Percentiles rank a stretch among this genome's conserved stretches.
Evolutionary conservation across 2,888 invertebrate species (phyloP).

Genomic region (Drosophila putrida): DNA sequence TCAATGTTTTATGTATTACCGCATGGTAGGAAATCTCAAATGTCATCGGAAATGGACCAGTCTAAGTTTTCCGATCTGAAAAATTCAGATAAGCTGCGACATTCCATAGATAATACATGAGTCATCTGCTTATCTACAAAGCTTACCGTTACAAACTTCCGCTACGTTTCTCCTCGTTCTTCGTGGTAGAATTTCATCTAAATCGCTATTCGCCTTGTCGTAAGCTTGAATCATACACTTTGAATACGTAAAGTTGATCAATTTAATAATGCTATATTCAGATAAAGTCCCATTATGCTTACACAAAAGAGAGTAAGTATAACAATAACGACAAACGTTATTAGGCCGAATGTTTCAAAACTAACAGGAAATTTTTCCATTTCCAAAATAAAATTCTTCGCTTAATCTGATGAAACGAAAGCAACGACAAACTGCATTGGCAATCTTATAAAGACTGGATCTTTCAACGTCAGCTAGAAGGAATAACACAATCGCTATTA

Average conservation of each 20-base stretch:
- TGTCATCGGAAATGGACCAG: background rate
- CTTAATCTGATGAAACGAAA: constrained; percentile 1
- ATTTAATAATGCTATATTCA: background rate
- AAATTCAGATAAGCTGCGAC: background rate
- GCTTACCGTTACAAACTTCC: constrained; percentile 2
- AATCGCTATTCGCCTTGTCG: background rate
- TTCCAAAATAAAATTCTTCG: background rate
- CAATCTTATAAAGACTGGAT: background rate
- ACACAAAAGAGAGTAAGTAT: background rate
- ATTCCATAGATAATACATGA: background rate
- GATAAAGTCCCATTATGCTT: background rate
- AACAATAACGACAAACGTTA: background rate
- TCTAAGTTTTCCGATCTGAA: background rate
- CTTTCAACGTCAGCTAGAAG: background rate
- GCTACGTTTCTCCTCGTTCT: background rate
- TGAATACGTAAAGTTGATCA: background rate
- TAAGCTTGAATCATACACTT: background rate
- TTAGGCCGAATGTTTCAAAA: background rate
- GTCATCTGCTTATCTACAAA: background rate
- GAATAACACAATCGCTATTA: background rate
- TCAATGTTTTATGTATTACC: background rate
- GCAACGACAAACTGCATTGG: constrained; percentile 5
- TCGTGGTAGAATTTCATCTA: background rate
- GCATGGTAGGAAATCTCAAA: background rate
- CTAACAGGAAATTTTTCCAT: background rate